Base-by-base conservation (phyloP, 2,888 invertebrate species). In the Cheilosia grossa region DNA sequence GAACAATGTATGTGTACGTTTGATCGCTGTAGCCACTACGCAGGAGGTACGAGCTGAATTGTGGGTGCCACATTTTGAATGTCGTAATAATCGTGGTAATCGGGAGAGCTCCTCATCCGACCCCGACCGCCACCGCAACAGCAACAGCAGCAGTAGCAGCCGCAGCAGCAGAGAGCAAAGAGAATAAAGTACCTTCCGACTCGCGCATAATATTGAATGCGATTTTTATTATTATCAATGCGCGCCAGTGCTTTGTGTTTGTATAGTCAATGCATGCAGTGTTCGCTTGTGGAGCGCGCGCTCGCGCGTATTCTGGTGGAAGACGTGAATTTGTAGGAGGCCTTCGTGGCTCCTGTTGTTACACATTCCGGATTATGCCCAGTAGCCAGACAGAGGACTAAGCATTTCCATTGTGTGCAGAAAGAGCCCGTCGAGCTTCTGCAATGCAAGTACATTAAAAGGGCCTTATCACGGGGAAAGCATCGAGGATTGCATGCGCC, bases 261-360 rank as follows among this genome's bases (percentile, higher is more conserved):
- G 44, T 17, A 37, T 13, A 51, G 61, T 47, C 40, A 19, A n/a
- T 42, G 49, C 70, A 56, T 58, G 49, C 13, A 44, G 40, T 7
- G 19, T 63, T 75, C 61, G 61, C 54, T 54, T 66, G 69, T 64
- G 44, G 69, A 42, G 64, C 49, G 64, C 40, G 19, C 19, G n/a
- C 61, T 17, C 42, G 9, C 21, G 40, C 21, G 40, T 40, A 79
- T 67, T 73, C 73, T 78, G 63, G 66, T 66, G 19, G 66, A 67
- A 75, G 80, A 75, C 80, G 59, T 80, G 80, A 74, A 83, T 83
- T 80, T 80, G 83, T 83, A 80, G 70, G 69, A 83, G 74, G 70
- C 66, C 79, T 49, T 90, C 90, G 90, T 89, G 90, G 90, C 90
- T 90, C 88, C 90, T 89, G 89, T 88, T 89, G 88, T 90, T 90